A percentile compares a stretch with the other conserved stretches of the same genome.
These are phyloP conservation scores for Drosophila quadrilineata DNA, from an alignment of 1,140 invertebrate genomes.

Conservation along the genomic window DNA sequence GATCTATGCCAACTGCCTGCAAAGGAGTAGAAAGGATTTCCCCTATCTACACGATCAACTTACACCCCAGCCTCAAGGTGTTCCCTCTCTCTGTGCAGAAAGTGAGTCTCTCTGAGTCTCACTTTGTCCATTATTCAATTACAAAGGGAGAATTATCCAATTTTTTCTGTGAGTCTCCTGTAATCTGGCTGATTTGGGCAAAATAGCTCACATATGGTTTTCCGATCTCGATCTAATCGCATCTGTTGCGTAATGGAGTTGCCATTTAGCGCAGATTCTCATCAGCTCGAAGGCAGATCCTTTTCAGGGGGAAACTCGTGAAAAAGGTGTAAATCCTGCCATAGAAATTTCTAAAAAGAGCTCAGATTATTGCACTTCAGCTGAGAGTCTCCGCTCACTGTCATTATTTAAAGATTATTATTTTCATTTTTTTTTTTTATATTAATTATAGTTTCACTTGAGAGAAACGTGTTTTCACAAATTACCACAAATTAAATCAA, in stretches of 20 bases:
- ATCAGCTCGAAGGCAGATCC: slow-evolving; percentile 15
- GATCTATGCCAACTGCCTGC: slow-evolving; percentile 60
- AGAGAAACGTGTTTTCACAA: no score
- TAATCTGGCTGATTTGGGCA: background rate
- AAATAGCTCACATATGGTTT: slow-evolving; percentile 66
- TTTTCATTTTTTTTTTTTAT: no score
- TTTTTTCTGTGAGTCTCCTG: background rate
- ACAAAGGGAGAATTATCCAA: slow-evolving; percentile 35
- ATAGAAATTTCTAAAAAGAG: no score
- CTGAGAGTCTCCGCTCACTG: no score
- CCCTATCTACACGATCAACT: slow-evolving; percentile 59
- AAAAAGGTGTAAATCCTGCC: background rate
- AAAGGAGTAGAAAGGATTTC: slow-evolving; percentile 33
- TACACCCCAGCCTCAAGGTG: slow-evolving; percentile 57
- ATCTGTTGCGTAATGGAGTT: slow-evolving; percentile 41
- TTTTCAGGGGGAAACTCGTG: no score
- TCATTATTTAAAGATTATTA: no score
- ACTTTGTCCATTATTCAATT: slow-evolving; percentile 45
- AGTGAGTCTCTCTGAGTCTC: slow-evolving; percentile 37
- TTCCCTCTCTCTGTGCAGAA: slow-evolving; percentile 46
- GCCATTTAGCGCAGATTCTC: slow-evolving; percentile 10
- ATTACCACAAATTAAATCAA: no score
- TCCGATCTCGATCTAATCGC: slow-evolving; percentile 38
- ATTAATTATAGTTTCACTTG: no score
- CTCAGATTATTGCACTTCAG: no score